Evolutionary conservation across 2,888 invertebrate species (phyloP).

Genomic region (Lysandra coridon): DNA sequence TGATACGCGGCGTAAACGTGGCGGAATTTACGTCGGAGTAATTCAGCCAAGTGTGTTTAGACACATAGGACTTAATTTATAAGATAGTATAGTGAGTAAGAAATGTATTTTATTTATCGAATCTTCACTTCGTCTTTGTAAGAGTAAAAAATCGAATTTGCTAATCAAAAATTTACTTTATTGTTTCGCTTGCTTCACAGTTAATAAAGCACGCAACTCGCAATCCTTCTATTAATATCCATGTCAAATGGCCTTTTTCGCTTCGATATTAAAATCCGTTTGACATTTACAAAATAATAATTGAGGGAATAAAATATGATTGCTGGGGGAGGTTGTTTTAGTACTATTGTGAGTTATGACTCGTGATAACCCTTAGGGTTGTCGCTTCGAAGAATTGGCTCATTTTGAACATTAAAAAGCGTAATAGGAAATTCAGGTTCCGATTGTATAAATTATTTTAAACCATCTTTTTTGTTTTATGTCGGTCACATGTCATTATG

Average conservation of each 20-base stretch:
- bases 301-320: conserved; percentile 3
- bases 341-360: not conserved
- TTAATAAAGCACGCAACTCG: not conserved
- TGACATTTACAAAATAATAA: conserved; percentile 20
- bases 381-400: not conserved
- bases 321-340: not conserved
- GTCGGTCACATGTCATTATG: no score
- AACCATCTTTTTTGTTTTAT: no score
- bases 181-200: not conserved
- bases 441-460: no score
- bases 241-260: not conserved
- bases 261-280: conserved; percentile 1
- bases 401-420: not conserved
- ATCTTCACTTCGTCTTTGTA: no score
- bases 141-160: no score
- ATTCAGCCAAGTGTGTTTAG: no score
- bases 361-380: not conserved
- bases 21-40: no score
- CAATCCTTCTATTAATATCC: not conserved
- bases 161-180: not conserved
- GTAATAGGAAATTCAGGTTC: not conserved
- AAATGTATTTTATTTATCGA: no score
- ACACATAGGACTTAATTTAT: no score
- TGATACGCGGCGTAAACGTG: no score
- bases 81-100: no score